phyloP scores from a whole-genome alignment of 2,888 invertebrate genomes.

The Dusona sp. region DNA sequence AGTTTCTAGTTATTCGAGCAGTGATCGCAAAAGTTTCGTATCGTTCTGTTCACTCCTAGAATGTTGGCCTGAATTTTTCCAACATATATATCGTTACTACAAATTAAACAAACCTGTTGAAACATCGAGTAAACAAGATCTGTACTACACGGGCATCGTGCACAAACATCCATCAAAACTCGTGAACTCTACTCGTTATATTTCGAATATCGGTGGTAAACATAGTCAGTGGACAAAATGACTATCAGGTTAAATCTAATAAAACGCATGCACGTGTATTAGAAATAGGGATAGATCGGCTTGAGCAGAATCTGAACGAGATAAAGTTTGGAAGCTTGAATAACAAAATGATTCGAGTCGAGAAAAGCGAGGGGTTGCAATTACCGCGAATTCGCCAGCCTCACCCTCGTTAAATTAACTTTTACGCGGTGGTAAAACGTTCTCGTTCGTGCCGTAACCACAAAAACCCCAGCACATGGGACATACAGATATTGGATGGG shows the following conservation, averaged over 20 bases:
- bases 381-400: slow-evolving; percentile 11
- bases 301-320: not conserved
- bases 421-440: slow-evolving; percentile 12
- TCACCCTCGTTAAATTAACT: slow-evolving; percentile 26
- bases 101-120: not conserved
- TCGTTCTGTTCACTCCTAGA: not conserved
- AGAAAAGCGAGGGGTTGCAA: slow-evolving; percentile 8
- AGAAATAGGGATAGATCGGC: not conserved
- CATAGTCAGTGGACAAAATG: slow-evolving; percentile 8
- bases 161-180: not conserved
- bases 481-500: not conserved
- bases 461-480: slow-evolving; percentile 12
- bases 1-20: not conserved
- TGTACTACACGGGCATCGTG: not conserved
- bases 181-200: not conserved
- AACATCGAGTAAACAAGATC: not conserved
- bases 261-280: not conserved
- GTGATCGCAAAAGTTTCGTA: not conserved
- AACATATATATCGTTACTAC: not conserved
- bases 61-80: not conserved
- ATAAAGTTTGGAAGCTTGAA: slow-evolving; percentile 8
- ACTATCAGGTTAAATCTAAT: not conserved
- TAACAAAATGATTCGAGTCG: slow-evolving; percentile 21
- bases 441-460: not conserved
- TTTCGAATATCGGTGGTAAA: slow-evolving; percentile 1